Conservation (phyloP, 1,140 invertebrate genomes). For the Periplaneta americana region DNA sequence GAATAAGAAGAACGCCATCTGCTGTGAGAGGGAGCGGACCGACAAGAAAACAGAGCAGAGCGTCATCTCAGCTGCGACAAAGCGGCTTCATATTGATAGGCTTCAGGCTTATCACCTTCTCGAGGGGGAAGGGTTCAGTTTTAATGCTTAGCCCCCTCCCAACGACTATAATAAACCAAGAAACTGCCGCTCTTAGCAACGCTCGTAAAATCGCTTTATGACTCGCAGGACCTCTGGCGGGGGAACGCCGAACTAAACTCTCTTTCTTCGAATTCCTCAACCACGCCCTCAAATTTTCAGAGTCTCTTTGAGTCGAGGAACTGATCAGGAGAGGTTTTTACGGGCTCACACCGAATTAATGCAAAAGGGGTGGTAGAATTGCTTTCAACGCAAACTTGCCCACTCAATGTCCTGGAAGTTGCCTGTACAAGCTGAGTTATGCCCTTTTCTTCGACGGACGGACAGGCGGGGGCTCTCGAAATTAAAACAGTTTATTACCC, state of each 20-base stretch:
- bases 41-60: too few relatives aligned
- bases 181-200: background rate
- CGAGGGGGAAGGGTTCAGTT: background rate
- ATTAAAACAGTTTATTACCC: too few relatives aligned
- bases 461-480: too few relatives aligned
- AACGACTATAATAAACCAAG: background rate
- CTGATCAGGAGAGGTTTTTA: background rate
- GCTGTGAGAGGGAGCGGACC: too few relatives aligned
- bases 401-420: too few relatives aligned
- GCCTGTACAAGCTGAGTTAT: too few relatives aligned
- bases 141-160: background rate
- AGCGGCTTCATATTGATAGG: too few relatives aligned
- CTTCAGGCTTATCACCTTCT: background rate
- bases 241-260: background rate
- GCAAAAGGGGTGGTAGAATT: too few relatives aligned
- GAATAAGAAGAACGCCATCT: too few relatives aligned
- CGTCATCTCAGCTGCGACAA: too few relatives aligned
- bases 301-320: background rate
- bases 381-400: too few relatives aligned
- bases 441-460: too few relatives aligned
- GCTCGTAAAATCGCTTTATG: background rate
- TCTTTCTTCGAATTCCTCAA: background rate
- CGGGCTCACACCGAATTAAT: background rate
- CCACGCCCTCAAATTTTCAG: background rate
- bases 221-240: background rate